These are phyloP conservation scores for Ursus arctos DNA, from an alignment of 2,113 vertebrate genomes.

Conservation along the genomic window DNA sequence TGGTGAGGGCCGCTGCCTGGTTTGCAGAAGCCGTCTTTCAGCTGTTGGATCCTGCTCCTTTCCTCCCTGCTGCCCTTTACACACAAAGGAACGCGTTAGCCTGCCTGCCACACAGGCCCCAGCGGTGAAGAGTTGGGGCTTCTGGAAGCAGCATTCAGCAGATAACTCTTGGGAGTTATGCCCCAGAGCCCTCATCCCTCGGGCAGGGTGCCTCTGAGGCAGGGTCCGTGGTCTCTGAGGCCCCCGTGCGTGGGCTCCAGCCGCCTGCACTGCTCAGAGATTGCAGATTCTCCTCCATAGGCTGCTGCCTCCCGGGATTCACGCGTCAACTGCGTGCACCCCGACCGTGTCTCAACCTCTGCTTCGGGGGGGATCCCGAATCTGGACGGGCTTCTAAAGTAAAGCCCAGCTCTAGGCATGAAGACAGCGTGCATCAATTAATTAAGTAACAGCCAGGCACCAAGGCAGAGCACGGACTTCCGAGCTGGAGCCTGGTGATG, in stretches of 20 bases:
- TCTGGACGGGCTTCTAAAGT: too few relatives aligned
- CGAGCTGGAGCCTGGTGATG: accelerated
- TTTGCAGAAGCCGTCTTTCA: neutral
- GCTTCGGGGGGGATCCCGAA: neutral
- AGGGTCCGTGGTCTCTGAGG: accelerated
- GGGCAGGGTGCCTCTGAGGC: neutral
- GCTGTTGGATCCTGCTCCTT: neutral
- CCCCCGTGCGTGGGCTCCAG: neutral
- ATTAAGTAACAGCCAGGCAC: accelerated
- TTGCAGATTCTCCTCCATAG: accelerated
- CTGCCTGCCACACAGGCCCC: neutral
- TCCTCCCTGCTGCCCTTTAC: accelerated
- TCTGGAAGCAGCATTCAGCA: neutral
- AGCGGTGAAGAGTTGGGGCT: neutral
- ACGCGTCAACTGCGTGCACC: too few relatives aligned
- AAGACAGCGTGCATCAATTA: neutral
- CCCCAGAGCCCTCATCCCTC: too few relatives aligned
- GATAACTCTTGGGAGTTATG: too few relatives aligned
- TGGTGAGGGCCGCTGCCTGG: neutral
- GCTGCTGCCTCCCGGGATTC: neutral
- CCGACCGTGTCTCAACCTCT: neutral
- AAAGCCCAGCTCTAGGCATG: neutral
- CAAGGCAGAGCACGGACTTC: neutral
- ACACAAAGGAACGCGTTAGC: neutral
- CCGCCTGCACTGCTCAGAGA: accelerated